Percentiles rank a stretch among this genome's conserved stretches.
Evolutionary conservation across 2,113 vertebrate genomes (phyloP).

Genomic region (Anoura caudifer): DNA sequence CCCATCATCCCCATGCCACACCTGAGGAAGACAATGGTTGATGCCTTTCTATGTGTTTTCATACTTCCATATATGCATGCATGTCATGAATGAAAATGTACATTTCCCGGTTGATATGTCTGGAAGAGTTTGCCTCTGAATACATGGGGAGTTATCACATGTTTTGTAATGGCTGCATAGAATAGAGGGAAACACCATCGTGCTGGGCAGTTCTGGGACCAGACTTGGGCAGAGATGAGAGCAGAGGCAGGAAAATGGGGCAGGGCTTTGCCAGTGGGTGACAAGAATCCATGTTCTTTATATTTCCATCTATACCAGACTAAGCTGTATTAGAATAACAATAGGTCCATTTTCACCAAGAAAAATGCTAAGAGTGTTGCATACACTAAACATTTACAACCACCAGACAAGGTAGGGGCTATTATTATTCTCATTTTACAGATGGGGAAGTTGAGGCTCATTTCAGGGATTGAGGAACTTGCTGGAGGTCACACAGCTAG

Average conservation of each 20-base stretch:
- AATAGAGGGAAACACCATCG: accelerated
- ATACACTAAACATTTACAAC: neutral
- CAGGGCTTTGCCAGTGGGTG: neutral
- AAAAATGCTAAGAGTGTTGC: neutral
- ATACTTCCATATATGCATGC: neutral
- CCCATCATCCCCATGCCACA: neutral
- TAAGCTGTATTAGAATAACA: neutral
- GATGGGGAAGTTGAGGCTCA: neutral
- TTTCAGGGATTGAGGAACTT: neutral
- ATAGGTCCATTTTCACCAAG: neutral
- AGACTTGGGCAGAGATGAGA: neutral
- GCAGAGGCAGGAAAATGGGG: neutral
- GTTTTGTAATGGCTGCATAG: accelerated
- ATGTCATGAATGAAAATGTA: neutral
- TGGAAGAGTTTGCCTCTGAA: neutral
- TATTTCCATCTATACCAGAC: neutral
- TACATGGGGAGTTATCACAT: accelerated
- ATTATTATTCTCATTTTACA: neutral
- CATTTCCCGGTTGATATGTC: neutral
- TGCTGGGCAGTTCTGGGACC: neutral
- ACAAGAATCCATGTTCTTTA: neutral
- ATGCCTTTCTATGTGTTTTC: neutral
- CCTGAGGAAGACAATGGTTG: neutral
- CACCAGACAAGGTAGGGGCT: neutral
- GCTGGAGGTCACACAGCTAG: neutral